Conservation (phyloP, 2,113 vertebrate species). For the Heterocephalus glaber region DNA sequence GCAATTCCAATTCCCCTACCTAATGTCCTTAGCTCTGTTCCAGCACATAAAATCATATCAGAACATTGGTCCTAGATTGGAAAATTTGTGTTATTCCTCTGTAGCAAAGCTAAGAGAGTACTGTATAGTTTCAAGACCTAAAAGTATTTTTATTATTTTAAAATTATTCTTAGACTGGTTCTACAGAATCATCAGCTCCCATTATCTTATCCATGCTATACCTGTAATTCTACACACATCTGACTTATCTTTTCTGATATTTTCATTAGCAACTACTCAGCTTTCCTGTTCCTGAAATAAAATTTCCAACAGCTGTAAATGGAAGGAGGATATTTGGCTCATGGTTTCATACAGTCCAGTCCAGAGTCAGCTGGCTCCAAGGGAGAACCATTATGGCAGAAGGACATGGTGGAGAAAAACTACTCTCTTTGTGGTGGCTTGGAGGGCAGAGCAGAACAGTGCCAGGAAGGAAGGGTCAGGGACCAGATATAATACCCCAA, state of each 20-base stretch:
- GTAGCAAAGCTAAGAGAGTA: background rate
- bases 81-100: slow-evolving; percentile 4
- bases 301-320: background rate
- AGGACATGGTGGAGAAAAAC: background rate
- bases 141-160: background rate
- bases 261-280: background rate
- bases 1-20: background rate
- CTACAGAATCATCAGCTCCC: background rate
- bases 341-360: background rate
- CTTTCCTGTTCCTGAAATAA: background rate
- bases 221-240: background rate
- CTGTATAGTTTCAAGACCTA: background rate
- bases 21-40: slow-evolving; percentile 27
- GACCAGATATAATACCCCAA: background rate
- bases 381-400: background rate
- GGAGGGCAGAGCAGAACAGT: background rate
- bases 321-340: background rate
- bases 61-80: background rate
- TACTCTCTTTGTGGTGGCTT: background rate
- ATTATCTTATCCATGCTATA: background rate
- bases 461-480: background rate
- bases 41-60: background rate
- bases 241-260: background rate
- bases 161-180: background rate
- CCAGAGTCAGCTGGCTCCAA: background rate